phyloP scores from a whole-genome alignment of 2,888 invertebrate genomes.

The Melinaea marsaeus region DNA sequence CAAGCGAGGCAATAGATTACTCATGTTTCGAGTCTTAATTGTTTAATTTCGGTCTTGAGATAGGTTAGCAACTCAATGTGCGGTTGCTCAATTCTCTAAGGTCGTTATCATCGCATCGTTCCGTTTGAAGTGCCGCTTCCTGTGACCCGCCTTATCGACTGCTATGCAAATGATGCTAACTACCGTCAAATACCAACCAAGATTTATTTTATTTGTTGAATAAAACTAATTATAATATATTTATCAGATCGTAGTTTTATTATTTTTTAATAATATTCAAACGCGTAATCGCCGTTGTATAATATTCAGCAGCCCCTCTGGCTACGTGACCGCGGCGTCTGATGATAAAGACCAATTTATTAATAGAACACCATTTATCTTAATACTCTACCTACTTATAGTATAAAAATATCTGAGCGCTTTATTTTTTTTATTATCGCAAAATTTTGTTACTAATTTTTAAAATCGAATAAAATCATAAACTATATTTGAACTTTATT shows the following conservation, averaged over 20 bases:
- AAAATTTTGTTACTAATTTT: neutral
- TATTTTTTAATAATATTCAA: conserved; percentile 13
- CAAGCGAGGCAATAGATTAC: conserved; percentile 32
- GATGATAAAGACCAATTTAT: conserved; percentile 24
- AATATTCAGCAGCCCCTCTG: conserved; percentile 26
- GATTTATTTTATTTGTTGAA: conserved; percentile 1
- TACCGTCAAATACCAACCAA: conserved; percentile 15
- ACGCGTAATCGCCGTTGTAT: conserved; percentile 14
- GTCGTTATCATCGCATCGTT: conserved; percentile 53
- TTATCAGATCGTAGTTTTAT: conserved; percentile 1
- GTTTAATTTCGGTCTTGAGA: conserved; percentile 41
- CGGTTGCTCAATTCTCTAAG: conserved; percentile 48
- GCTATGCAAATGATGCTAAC: conserved; percentile 25
- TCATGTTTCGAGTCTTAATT: conserved; percentile 29
- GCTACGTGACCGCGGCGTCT: conserved; percentile 25
- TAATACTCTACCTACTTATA: conserved; percentile 17
- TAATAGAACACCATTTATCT: conserved; percentile 26
- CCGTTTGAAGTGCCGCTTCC: conserved; percentile 68
- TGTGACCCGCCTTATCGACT: conserved; percentile 59
- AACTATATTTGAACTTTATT: too few relatives aligned
- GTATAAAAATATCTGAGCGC: neutral
- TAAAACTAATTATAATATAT: neutral
- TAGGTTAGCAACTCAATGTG: conserved; percentile 48
- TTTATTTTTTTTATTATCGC: neutral
- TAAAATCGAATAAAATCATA: neutral